Base-by-base conservation (phyloP, 2,797 vertebrate genomes). In the Ctenochaetus hawaiiensis region DNA sequence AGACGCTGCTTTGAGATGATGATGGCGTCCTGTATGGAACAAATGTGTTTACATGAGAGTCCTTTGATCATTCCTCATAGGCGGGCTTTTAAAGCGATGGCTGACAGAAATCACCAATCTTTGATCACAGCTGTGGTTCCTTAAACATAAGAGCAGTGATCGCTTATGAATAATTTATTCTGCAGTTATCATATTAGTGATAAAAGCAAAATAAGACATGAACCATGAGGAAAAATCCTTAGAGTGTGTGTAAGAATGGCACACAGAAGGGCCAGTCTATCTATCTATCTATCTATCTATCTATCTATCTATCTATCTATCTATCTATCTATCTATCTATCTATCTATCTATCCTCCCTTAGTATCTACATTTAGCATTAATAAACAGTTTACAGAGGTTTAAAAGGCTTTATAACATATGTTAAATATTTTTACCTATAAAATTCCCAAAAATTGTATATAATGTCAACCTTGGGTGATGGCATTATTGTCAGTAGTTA, bases 141-240 rank as follows among this genome's bases (percentile, higher is more conserved):
- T 88, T 86, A 78, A 82, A 87, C 83, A 88, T 76, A 56, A 85
- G 78, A 82, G 80, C 83, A 83, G 77, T 39, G 37, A 78, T 69
- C 54, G 51, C 67, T 73, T 67, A 72, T 93, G 89, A 93, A 94
- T 94, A 90, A 93, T 94, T 92, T 69, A 89, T 87, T 85, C 54
- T 75, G 66, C 78, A 81, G 87, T 91, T 93, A 91, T 91, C 81
- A 79, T 86, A 91, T 92, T 89, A 92, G 78, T 75, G 84, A 87
- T 83, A 84, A 85, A 88, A 86, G 72, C 78, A 77, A 89, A 84
- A 56, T 57, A 54, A 77, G 72, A 75, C 64, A 73, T 39, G 56
- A 82, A 62, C 82, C 76, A 18, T 67, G 72, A 72, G 68, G 52
- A 72, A 48, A 72, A 72, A 86, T 57, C 48, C 60, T 52, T 71